These are phyloP conservation scores for Cyprinella venusta DNA, from an alignment of 2,797 vertebrate species.

Conservation along the genomic window DNA sequence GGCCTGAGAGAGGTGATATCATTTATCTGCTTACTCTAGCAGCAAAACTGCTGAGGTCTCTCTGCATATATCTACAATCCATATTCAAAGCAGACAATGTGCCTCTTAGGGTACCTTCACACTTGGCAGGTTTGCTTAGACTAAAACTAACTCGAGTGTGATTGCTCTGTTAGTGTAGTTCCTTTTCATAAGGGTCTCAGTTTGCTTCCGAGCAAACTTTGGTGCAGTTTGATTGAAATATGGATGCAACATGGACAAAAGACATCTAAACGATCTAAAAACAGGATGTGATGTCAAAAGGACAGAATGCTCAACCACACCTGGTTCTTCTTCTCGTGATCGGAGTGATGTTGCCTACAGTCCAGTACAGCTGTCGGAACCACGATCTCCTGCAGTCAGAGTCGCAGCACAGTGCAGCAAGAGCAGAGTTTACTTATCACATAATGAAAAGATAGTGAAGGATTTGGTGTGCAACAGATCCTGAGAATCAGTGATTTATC, in stretches of 20 bases:
- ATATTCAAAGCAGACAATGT: conserved; percentile 10
- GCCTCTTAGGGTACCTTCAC: too few relatives aligned
- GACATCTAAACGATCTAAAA: not conserved
- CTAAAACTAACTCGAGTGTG: not conserved
- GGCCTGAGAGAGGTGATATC: conserved; percentile 14
- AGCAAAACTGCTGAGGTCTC: conserved; percentile 32
- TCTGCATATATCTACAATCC: not conserved
- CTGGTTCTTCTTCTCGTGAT: not conserved
- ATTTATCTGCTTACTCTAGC: conserved; percentile 32
- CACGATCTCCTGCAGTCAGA: not conserved
- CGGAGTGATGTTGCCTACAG: not conserved
- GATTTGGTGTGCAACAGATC: not conserved
- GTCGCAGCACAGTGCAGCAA: not conserved
- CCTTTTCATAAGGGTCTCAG: not conserved
- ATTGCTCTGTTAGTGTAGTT: not conserved
- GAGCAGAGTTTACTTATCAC: not conserved
- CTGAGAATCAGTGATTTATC: not conserved
- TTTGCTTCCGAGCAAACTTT: not conserved
- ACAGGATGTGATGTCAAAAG: not conserved
- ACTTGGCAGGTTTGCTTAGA: not conserved
- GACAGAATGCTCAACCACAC: not conserved
- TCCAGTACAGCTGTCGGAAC: not conserved
- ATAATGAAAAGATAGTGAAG: not conserved
- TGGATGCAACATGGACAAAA: not conserved
- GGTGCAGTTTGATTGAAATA: not conserved